These are phyloP conservation scores for Pangasius larnaudii DNA, from an alignment of 2,797 vertebrate species.

Conservation along the genomic window DNA sequence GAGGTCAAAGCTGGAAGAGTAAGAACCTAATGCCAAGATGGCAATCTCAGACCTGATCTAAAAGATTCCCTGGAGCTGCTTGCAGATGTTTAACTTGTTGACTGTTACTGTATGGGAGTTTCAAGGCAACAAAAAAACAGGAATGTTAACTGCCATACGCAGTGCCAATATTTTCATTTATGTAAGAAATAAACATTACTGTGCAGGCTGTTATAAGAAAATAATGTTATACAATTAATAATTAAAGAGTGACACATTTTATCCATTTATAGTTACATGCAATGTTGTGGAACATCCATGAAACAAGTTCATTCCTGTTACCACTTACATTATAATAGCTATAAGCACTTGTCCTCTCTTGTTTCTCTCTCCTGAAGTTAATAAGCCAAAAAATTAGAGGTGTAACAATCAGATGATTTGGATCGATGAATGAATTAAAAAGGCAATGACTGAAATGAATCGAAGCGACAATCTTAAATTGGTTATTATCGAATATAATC, in stretches of 20 bases:
- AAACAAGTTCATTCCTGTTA: too few relatives aligned
- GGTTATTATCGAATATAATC: background rate
- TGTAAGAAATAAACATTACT: background rate
- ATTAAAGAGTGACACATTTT: background rate
- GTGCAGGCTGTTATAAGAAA: background rate
- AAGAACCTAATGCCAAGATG: background rate
- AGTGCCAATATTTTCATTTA: background rate
- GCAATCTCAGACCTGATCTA: slow-evolving; percentile 2
- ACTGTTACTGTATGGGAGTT: background rate
- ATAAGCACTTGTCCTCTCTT: background rate
- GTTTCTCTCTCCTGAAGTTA: background rate
- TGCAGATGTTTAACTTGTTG: background rate
- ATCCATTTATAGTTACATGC: background rate
- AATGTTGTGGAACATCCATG: background rate
- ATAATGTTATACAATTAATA: background rate
- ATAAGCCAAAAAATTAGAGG: background rate
- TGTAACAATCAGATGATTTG: background rate
- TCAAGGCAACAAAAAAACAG: background rate
- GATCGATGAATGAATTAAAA: background rate
- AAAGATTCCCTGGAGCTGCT: slow-evolving; percentile 14
- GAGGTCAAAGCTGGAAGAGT: background rate
- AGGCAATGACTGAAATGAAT: background rate
- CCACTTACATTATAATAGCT: background rate
- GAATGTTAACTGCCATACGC: background rate
- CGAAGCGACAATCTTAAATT: background rate